These are phyloP conservation scores for Hapalemur alaotrensis DNA, from an alignment of 2,797 vertebrate species.

Conservation along the genomic window DNA sequence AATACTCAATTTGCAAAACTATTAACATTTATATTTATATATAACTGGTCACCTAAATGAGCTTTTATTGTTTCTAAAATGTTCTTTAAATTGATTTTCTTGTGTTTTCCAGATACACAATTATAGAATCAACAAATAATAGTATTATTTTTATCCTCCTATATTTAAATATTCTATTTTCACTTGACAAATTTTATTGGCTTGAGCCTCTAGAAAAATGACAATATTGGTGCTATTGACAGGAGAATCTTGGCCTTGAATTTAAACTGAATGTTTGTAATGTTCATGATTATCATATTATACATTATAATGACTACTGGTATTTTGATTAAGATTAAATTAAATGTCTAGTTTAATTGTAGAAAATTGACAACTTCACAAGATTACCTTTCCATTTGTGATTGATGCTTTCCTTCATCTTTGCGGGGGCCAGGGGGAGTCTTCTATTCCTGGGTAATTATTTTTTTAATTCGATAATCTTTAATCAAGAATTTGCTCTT, in stretches of 20 bases:
- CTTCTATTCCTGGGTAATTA: neutral
- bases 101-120: neutral
- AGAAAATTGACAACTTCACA: neutral
- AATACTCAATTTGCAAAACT: neutral
- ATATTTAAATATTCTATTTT: neutral
- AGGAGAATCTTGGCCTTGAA: neutral
- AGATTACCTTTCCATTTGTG: neutral
- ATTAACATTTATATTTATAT: neutral
- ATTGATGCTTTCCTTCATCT: neutral
- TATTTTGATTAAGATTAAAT: neutral
- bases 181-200: neutral
- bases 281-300: neutral
- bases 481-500: neutral
- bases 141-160: neutral
- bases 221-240: neutral
- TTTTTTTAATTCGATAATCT: neutral
- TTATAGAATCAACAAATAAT: neutral
- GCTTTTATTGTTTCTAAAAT: neutral
- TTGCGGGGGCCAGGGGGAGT: fast-evolving
- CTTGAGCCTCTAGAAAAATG: neutral
- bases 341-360: neutral
- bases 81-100: neutral
- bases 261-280: neutral
- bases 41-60: neutral
- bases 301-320: neutral